Base-by-base conservation (phyloP, 2,888 invertebrate genomes). In the Hirudinaria manillensis region DNA sequence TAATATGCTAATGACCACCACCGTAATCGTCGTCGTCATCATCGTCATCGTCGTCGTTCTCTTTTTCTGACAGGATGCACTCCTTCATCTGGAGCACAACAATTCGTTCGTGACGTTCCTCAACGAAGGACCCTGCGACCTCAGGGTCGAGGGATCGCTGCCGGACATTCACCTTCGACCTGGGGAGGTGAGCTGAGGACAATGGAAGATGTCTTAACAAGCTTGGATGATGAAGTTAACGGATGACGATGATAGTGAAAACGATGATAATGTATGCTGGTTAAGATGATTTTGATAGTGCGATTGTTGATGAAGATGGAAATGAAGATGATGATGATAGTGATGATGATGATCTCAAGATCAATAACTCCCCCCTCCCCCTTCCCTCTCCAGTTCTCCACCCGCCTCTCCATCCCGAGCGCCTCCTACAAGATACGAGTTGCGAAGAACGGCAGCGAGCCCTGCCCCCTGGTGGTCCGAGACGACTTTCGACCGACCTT, bases 41-140 rank as follows among this genome's bases (percentile, higher is more conserved):
- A 70, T 70, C 24, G 32, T 70, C 24, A 70, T 70, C 24, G 32
- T 70, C 27, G 32, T 70, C 24, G 19, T 56, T 13, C 3, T 72
- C 32, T 3, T 3, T 29, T 80, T 79, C 32, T 71, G 70, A 21
- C 75, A 75, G 16, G 27, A 80, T 32, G 45, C 74, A 6, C 79
- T 80, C 29, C 81, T 83, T 36, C 82, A 85, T 67, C 84, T 89
- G 0, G 89, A 89, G 24, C n/a, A 21, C n/a, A 73, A 32, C 36
- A 56, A 73, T 38, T 56, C 73, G 24, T 36, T 34, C 0, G 80
- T 91, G 70, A 88, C 89, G 76, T 82, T 90, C 36, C 84, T 91
- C 79, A 91, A 91, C 82, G 88, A 89, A 0, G 83, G 90, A 21
- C 88, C 87, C 0, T 91, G 91, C 80, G 83, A 87, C 0, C 82